These are phyloP conservation scores for Piprites chloris DNA, from an alignment of 2,113 vertebrate species.

Conservation along the genomic window DNA sequence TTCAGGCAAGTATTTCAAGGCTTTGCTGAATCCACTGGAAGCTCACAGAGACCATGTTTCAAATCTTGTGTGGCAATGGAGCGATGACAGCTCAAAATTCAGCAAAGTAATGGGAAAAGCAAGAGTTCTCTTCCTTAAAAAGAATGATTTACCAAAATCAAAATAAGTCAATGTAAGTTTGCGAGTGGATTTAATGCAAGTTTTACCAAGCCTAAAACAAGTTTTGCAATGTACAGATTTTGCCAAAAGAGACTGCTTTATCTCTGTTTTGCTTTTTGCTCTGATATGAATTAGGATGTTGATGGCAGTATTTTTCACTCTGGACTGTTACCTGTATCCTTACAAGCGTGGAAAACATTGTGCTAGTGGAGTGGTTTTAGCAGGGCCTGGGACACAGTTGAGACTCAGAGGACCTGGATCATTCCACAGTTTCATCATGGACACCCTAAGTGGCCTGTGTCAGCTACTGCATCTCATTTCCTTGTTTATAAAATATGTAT, in stretches of 20 bases:
- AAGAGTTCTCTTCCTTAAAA: background rate
- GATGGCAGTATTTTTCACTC: background rate
- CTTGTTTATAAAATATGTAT: background rate
- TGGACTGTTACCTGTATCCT: background rate
- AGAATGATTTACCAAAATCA: background rate
- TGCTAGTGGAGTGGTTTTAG: background rate
- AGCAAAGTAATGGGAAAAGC: background rate
- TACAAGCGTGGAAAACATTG: background rate
- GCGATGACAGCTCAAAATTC: background rate
- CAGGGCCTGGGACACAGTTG: background rate
- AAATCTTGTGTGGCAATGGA: background rate
- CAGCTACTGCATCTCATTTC: background rate
- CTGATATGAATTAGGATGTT: background rate
- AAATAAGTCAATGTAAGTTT: background rate
- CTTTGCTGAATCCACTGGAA: background rate
- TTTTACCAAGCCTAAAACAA: background rate
- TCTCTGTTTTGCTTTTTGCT: background rate
- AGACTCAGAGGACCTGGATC: background rate
- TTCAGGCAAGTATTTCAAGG: background rate
- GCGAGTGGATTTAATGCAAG: accelerated
- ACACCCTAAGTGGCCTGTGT: background rate
- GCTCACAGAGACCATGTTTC: background rate
- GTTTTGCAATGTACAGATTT: background rate
- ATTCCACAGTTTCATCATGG: background rate
- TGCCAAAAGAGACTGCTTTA: background rate